Evolutionary conservation across 2,113 vertebrate genomes (phyloP).

Genomic region (Eulacestoma nigropectus): DNA sequence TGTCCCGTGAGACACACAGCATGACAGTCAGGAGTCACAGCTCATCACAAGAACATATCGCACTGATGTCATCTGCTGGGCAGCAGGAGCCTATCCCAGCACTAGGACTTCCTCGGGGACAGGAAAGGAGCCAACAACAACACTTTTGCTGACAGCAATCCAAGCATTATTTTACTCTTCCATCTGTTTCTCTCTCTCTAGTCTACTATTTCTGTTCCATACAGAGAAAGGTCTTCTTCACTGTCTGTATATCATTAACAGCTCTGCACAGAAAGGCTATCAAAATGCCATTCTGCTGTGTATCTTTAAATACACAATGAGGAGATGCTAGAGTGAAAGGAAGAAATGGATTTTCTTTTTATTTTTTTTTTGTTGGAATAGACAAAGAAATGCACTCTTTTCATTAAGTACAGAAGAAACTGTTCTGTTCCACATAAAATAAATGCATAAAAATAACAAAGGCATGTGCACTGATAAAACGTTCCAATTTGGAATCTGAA

Average conservation of each 20-base stretch:
- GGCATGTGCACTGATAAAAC: not conserved
- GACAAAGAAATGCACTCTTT: not conserved
- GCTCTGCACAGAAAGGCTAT: not conserved
- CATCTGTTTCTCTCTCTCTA: slow-evolving; percentile 41
- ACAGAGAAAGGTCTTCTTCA: not conserved
- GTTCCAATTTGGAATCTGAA: not conserved
- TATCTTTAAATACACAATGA: not conserved
- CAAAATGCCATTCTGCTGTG: not conserved
- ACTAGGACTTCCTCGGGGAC: not conserved
- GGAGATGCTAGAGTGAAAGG: not conserved
- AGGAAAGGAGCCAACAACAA: slow-evolving; percentile 36
- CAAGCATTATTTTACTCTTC: slow-evolving; percentile 54
- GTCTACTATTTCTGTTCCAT: not conserved
- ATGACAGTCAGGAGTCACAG: not conserved
- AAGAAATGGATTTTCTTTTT: not conserved
- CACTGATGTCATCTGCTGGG: slow-evolving; percentile 27
- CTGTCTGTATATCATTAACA: not conserved
- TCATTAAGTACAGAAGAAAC: not conserved
- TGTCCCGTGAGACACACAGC: not conserved
- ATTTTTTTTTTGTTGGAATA: not conserved
- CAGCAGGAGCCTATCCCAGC: not conserved
- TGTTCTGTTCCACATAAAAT: not conserved
- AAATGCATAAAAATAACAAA: not conserved
- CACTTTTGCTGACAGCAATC: slow-evolving; percentile 11
- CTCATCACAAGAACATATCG: not conserved